Evolutionary conservation across 2,113 vertebrate genomes (phyloP).

Genomic region (Sturnira hondurensis): DNA sequence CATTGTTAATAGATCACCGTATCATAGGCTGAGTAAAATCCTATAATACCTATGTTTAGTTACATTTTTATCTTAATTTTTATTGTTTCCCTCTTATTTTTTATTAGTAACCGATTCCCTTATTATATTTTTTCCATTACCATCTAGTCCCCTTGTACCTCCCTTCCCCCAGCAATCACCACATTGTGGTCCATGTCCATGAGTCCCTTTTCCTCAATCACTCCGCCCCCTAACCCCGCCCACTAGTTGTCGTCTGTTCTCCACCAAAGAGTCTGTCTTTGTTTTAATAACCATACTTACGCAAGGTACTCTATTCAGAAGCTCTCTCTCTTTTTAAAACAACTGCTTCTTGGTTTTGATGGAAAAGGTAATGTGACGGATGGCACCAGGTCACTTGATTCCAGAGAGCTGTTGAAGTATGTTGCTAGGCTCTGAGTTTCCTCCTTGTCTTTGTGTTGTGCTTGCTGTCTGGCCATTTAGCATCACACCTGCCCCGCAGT

Average conservation of each 20-base stretch:
- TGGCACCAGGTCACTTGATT: not conserved
- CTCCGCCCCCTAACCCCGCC: too few relatives aligned
- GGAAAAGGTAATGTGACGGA: not conserved
- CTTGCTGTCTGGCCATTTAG: not conserved
- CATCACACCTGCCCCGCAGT: not conserved
- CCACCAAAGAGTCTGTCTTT: too few relatives aligned
- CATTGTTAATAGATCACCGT: not conserved
- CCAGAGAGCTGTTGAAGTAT: not conserved
- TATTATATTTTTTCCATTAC: too few relatives aligned
- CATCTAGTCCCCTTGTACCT: too few relatives aligned
- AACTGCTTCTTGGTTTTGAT: not conserved
- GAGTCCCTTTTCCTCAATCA: too few relatives aligned
- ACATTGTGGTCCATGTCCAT: too few relatives aligned
- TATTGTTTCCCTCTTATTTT: too few relatives aligned
- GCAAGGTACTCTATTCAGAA: not conserved
- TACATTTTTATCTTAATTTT: not conserved
- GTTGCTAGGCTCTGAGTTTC: not conserved
- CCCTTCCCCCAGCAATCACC: too few relatives aligned
- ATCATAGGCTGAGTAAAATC: not conserved
- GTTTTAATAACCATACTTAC: not conserved
- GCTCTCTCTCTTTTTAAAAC: not conserved
- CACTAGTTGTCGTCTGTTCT: too few relatives aligned
- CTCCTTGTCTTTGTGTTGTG: not conserved
- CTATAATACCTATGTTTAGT: not conserved
- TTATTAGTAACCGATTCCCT: too few relatives aligned